Conservation (phyloP, 2,113 vertebrate species). For the Strix uralensis region DNA sequence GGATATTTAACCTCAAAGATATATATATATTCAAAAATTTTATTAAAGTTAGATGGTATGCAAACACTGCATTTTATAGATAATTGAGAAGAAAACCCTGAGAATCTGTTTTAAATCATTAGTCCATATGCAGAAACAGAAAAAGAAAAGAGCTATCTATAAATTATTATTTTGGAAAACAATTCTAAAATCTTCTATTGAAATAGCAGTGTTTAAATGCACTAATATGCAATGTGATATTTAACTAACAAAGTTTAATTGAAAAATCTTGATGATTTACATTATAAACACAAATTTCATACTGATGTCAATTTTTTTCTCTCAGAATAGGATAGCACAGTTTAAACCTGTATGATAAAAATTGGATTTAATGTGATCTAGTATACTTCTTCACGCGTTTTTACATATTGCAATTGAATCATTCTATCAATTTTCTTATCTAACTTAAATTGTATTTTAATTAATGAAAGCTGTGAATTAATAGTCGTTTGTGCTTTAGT, state of each 20-base stretch:
- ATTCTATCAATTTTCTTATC: neutral
- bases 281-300: neutral
- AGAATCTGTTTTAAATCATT: neutral
- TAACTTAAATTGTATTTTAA: neutral
- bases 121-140: neutral
- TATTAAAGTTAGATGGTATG: neutral
- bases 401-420: neutral
- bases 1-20: neutral
- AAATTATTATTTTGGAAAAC: neutral
- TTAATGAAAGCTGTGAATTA: neutral
- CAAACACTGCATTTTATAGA: neutral
- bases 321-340: neutral
- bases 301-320: fast-evolving
- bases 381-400: neutral
- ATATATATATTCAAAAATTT: neutral
- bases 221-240: neutral
- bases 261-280: neutral
- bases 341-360: neutral
- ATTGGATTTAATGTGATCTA: neutral
- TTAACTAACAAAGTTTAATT: neutral
- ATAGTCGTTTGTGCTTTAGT: neutral
- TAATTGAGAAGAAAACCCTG: fast-evolving
- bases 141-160: neutral
- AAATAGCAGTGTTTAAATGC: neutral
- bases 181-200: neutral